phyloP scores from a whole-genome alignment of 2,888 invertebrate species.

The Hirtodrosophila trivittata region DNA sequence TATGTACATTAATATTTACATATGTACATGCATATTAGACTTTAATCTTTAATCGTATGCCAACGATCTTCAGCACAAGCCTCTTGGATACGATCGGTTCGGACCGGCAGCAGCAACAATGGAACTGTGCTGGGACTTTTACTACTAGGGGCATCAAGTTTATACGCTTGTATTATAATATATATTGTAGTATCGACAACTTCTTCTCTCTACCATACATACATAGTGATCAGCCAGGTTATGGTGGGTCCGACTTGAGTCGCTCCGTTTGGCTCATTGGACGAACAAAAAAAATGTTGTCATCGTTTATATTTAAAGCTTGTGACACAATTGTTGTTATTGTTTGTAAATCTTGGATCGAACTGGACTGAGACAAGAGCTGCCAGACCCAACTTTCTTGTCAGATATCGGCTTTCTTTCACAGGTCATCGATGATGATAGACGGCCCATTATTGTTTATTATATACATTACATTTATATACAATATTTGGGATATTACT shows the following conservation, averaged over 20 bases:
- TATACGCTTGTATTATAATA: slow-evolving; percentile 43
- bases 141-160: slow-evolving; percentile 40
- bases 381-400: slow-evolving; percentile 42
- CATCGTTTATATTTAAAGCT: slow-evolving; percentile 78
- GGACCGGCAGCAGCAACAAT: slow-evolving; percentile 43
- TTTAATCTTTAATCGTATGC: slow-evolving; percentile 66
- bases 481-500: too few species aligned
- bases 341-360: slow-evolving; percentile 44
- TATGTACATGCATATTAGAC: slow-evolving; percentile 21
- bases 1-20: slow-evolving; percentile 15
- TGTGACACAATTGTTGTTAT: slow-evolving; percentile 79
- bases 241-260: slow-evolving; percentile 7
- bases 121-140: slow-evolving; percentile 53
- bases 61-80: slow-evolving; percentile 56
- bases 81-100: slow-evolving; percentile 1
- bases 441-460: background rate
- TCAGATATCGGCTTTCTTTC: slow-evolving; percentile 51
- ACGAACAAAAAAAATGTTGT: slow-evolving; percentile 58
- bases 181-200: slow-evolving; percentile 4
- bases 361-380: slow-evolving; percentile 43
- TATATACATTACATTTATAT: background rate
- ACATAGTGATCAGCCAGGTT: slow-evolving; percentile 20
- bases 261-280: slow-evolving; percentile 60
- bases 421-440: background rate
- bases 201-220: slow-evolving; percentile 31